Conservation (phyloP, 2,113 vertebrate species). For the human (Homo sapiens) region DNA sequence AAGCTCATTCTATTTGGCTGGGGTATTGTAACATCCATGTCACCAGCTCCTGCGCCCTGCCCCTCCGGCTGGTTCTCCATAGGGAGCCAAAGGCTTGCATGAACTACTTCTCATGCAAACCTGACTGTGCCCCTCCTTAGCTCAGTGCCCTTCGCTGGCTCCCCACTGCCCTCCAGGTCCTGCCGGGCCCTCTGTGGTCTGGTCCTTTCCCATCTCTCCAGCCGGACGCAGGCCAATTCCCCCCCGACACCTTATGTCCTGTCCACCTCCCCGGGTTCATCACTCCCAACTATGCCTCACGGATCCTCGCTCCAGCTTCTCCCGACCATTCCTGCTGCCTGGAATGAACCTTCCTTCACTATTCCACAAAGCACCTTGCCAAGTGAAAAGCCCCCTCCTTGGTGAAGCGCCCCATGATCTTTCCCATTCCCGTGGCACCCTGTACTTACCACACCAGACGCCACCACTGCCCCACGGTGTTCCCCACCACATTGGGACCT, state of each 20-base stretch:
- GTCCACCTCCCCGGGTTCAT: too few relatives aligned
- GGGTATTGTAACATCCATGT: neutral
- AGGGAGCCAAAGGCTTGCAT: neutral
- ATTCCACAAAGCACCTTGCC: neutral
- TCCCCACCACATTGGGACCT: too few relatives aligned
- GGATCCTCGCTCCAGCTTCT: accelerated
- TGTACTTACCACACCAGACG: accelerated
- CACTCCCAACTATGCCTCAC: accelerated
- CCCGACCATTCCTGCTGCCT: neutral
- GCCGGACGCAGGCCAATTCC: too few relatives aligned
- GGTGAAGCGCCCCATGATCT: neutral
- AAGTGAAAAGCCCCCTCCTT: neutral
- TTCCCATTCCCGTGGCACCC: accelerated
- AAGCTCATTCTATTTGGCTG: neutral
- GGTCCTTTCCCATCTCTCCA: neutral
- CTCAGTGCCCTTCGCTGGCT: neutral
- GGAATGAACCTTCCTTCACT: neutral
- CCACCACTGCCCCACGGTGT: neutral
- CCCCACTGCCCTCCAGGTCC: neutral
- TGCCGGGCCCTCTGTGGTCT: neutral
- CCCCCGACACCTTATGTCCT: too few relatives aligned
- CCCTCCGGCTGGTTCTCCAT: neutral
- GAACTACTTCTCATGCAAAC: neutral
- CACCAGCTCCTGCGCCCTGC: neutral
- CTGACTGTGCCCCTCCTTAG: neutral